Percentiles rank a stretch among this genome's conserved stretches.
Conservation (phyloP, 2,888 invertebrate species). For the Phymatocera aterrima region DNA sequence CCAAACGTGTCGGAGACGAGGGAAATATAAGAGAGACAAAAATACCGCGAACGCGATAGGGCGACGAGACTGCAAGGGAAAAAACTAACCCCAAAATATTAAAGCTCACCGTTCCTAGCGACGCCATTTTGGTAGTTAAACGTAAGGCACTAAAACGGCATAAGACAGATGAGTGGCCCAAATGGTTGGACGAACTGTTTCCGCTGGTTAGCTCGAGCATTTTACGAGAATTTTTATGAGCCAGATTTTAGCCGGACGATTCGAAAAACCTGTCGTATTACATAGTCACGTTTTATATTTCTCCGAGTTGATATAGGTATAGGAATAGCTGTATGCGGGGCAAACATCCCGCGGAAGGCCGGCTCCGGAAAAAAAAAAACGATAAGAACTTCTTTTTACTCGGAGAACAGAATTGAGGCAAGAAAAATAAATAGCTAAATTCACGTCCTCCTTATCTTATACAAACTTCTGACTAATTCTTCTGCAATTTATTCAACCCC, state of each 20-base stretch:
- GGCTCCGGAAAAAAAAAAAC: background rate
- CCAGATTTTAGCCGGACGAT: background rate
- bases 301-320: background rate
- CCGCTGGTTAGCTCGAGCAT: constrained; percentile 18
- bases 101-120: background rate
- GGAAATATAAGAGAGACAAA: background rate
- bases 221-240: constrained; percentile 23
- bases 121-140: constrained; percentile 18
- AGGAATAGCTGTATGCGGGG: background rate
- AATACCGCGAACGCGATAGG: too few species aligned
- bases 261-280: background rate
- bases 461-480: background rate
- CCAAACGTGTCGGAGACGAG: background rate
- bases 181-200: constrained; percentile 11
- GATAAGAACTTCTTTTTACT: constrained; percentile 18
- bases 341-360: background rate
- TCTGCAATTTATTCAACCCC: background rate
- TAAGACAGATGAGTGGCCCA: constrained; percentile 32
- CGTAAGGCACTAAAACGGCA: background rate
- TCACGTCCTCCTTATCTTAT: background rate
- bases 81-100: background rate
- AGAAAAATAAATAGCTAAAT: constrained; percentile 25
- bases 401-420: background rate
- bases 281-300: background rate
- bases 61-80: background rate